Conservation (phyloP, 1,140 invertebrate species). For the Tetranychus cinnabarinus region DNA sequence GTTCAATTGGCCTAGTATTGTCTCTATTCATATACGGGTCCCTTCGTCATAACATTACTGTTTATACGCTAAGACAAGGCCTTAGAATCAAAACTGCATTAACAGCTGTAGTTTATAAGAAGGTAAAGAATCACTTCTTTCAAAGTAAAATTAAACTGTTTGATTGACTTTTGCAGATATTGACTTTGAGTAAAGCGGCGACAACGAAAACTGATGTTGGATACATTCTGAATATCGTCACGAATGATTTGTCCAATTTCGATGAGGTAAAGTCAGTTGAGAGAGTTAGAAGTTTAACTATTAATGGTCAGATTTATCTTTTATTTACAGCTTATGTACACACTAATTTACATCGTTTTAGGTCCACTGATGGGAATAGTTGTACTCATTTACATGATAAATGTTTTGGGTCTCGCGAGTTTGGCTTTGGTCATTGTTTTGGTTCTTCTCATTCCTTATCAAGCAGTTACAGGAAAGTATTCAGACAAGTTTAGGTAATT, state of each 20-base stretch:
- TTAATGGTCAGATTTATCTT: no score
- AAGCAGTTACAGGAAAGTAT: neutral
- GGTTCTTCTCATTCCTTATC: conserved; percentile 2
- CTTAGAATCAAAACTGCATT: neutral
- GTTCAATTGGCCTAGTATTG: neutral
- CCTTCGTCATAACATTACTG: neutral
- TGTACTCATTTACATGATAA: conserved; percentile 7
- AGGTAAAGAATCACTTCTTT: neutral
- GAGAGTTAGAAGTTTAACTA: no score
- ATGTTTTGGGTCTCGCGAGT: conserved; percentile 1
- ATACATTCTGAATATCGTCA: conserved; percentile 72
- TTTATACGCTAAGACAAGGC: neutral
- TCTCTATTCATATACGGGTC: neutral
- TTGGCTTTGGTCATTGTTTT: conserved; percentile 5
- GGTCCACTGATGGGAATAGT: conserved; percentile 7
- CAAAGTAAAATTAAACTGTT: neutral
- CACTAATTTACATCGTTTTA: neutral
- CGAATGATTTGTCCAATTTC: conserved; percentile 38
- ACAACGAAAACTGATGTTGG: conserved; percentile 51
- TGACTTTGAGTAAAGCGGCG: conserved; percentile 30
- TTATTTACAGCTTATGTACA: neutral
- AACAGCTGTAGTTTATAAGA: neutral
- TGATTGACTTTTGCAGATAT: neutral
- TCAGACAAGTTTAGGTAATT: neutral
- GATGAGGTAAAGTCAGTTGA: neutral